phyloP scores from a whole-genome alignment of 1,140 invertebrate genomes.

The Drosophila pandora region DNA sequence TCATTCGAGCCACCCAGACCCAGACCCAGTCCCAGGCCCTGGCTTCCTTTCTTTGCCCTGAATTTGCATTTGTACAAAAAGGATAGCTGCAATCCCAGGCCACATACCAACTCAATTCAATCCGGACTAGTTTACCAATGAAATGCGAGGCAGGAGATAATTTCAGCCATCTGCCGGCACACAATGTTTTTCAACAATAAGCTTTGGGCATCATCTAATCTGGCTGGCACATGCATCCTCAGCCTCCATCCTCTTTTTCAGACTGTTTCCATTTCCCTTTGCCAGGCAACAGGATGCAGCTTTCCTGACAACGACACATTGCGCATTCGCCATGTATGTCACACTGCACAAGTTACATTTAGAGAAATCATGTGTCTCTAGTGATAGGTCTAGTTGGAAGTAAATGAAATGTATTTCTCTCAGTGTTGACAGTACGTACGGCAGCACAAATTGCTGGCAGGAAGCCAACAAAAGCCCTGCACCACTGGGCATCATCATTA shows the following conservation, averaged over 20 bases:
- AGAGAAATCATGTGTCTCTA: not conserved
- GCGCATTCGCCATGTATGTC: conserved; percentile 65
- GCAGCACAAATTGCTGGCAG: conserved; percentile 71
- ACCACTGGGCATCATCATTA: conserved; percentile 37
- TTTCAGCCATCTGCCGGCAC: conserved; percentile 24
- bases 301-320: conserved; percentile 56
- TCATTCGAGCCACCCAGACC: conserved; percentile 22
- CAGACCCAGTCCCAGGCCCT: not conserved
- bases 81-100: not conserved
- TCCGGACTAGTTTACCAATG: conserved; percentile 26
- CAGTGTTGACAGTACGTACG: conserved; percentile 36
- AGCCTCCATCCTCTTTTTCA: not conserved
- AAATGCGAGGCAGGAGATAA: conserved; percentile 37
- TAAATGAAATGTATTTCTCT: not conserved
- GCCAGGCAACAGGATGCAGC: conserved; percentile 41
- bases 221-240: conserved; percentile 50
- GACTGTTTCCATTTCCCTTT: not conserved
- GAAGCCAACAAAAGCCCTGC: conserved; percentile 61
- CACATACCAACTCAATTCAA: conserved; percentile 18
- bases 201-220: conserved; percentile 58
- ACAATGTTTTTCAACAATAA: conserved; percentile 42
- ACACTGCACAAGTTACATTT: conserved; percentile 15
- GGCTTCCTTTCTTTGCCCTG: conserved; percentile 20
- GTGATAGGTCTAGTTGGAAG: too few species aligned
- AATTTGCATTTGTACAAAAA: conserved; percentile 29